Conservation (phyloP, 1,140 invertebrate genomes). For the Bombus picipes region DNA sequence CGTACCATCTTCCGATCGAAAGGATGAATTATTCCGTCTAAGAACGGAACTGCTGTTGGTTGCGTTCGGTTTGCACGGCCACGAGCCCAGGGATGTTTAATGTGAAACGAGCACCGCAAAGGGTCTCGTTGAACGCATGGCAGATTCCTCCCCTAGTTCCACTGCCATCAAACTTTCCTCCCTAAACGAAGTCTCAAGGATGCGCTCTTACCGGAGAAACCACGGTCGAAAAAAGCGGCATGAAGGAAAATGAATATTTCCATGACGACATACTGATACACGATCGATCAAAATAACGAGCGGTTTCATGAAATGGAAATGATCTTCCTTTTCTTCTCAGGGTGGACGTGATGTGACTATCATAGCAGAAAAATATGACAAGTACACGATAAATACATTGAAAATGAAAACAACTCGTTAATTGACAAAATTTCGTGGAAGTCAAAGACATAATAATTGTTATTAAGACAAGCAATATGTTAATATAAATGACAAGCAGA, state of each 20-base stretch:
- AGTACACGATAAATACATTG: no score
- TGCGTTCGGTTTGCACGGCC: not conserved
- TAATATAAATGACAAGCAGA: no score
- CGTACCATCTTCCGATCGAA: constrained; percentile 1
- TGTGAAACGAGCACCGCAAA: not conserved
- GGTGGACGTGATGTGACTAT: not conserved
- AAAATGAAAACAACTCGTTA: no score
- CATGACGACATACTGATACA: not conserved
- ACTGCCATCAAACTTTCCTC: not conserved
- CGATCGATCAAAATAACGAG: constrained; percentile 22
- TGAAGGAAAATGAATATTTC: constrained; percentile 25
- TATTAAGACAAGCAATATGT: no score
- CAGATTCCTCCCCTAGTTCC: not conserved
- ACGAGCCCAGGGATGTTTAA: constrained; percentile 23
- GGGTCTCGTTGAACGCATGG: not conserved
- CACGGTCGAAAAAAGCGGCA: no score
- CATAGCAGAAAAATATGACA: not conserved
- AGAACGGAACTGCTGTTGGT: not conserved
- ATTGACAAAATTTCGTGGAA: no score
- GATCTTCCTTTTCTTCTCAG: not conserved
- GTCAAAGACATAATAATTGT: no score
- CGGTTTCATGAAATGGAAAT: not conserved
- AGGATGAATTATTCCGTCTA: constrained; percentile 43
- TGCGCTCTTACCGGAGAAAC: not conserved
- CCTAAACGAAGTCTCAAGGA: not conserved